Evolutionary conservation across 1,140 invertebrate genomes (phyloP).

Genomic region (Diuraphis noxia): DNA sequence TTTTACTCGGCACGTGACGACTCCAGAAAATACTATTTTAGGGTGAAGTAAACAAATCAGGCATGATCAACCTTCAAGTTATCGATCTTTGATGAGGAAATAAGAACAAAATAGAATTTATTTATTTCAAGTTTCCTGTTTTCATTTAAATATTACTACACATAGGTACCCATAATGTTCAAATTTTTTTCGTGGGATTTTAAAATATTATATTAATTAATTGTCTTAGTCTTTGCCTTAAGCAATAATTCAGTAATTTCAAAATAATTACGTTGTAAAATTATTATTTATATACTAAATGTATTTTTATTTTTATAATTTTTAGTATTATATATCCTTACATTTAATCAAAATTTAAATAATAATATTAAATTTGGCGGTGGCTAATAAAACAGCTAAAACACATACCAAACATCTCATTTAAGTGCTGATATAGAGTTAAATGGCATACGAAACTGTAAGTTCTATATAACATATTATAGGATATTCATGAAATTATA

Average conservation of each 20-base stretch:
- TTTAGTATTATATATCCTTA: neutral
- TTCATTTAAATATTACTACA: neutral
- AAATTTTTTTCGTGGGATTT: neutral
- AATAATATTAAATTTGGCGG: neutral
- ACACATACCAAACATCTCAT: neutral
- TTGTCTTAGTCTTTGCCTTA: neutral
- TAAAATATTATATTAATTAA: neutral
- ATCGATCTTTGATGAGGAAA: neutral
- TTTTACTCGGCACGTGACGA: neutral
- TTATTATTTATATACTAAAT: neutral
- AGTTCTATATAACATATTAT: neutral
- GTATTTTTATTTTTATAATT: neutral
- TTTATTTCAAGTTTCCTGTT: neutral
- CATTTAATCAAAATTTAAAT: neutral
- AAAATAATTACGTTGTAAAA: neutral
- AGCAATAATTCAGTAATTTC: neutral
- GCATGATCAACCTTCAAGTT: neutral
- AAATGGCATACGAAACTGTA: neutral
- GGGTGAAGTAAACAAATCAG: neutral
- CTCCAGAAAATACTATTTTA: neutral
- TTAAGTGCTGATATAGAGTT: neutral
- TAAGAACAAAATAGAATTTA: neutral
- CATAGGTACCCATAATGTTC: neutral
- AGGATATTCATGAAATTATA: neutral
- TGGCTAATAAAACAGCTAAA: neutral